Conservation (phyloP, 1,140 invertebrate genomes). For the Zaprionus camerounensis region DNA sequence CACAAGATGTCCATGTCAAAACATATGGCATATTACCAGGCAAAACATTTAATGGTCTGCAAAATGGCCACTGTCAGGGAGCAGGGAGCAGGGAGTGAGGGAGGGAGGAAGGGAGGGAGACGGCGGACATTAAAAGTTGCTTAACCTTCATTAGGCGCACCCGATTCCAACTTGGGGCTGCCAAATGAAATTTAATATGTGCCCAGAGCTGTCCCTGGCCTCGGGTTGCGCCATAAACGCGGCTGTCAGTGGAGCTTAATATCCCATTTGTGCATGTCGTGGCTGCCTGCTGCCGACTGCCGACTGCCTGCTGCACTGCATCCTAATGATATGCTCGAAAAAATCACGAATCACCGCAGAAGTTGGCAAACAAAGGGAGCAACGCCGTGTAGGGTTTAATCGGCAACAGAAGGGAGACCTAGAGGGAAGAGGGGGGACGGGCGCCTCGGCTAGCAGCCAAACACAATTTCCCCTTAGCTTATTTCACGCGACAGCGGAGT, state of each 20-base stretch:
- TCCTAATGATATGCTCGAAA: constrained; percentile 73
- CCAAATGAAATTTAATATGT: constrained; percentile 79
- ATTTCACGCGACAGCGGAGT: constrained; percentile 56
- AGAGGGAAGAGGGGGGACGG: background rate
- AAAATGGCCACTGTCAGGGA: constrained; percentile 57
- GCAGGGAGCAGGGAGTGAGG: background rate
- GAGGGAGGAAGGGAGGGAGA: background rate
- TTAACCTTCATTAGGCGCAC: constrained; percentile 77
- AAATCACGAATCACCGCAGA: constrained; percentile 74
- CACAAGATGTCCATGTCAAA: constrained; percentile 65
- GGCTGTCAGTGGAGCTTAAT: constrained; percentile 62
- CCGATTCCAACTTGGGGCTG: constrained; percentile 53
- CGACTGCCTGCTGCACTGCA: constrained; percentile 48
- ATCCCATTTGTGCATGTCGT: constrained; percentile 70
- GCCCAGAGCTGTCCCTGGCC: constrained; percentile 32
- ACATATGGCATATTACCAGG: constrained; percentile 81
- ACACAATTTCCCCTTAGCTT: constrained; percentile 64
- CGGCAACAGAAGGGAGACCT: constrained; percentile 7
- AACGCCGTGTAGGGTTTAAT: constrained; percentile 54
- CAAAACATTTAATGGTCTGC: constrained; percentile 82
- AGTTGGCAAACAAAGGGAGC: constrained; percentile 55
- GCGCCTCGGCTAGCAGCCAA: constrained; percentile 37
- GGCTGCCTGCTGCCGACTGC: constrained; percentile 10
- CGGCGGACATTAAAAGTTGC: constrained; percentile 75
- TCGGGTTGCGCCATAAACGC: constrained; percentile 47